Evolutionary conservation across 2,888 invertebrate genomes (phyloP), one percentile per base, ranked within the genome.

Genomic region (Tipula lateralis): DNA sequence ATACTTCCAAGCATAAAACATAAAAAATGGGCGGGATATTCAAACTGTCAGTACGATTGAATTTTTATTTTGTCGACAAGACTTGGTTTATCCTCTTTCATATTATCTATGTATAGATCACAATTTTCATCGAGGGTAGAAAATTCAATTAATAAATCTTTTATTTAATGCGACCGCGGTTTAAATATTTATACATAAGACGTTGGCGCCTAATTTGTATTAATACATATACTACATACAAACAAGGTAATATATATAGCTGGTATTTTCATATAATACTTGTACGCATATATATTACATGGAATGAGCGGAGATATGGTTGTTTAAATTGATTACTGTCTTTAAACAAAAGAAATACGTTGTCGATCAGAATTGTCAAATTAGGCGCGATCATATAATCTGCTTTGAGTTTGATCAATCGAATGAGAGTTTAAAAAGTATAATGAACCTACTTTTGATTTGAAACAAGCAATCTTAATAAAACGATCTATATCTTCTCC

Each of bases 91-190:
- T 13, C 66, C 66, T 66, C 66, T 66, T 24, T 7, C 24, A 66
- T 24, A 24, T 66, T 66, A 66, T 24, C 66, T 66, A 5, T 6
- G 19, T 50, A 50, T 12, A 44, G 2, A 66, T 24, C 19, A 66
- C 9, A 66, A 24, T 66, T 66, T 24, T 66, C 24, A 66, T 24
- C 66, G 24, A 66, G 16, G 19, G 7, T 66, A 66, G 66, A 9
- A 66, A 66, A 66, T 66, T 66, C 66, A 66, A 66, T 66, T 66
- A 66, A 50, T 16, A 50, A 50, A 66, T 66, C 24, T 66, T 66
- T 66, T 66, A 66, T 19, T 66, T 16, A 44, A 66, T 24, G 66
- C 24, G 24, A n/a, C n/a, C 66, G 24, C 66, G n/a, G n/a, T 44
- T n/a, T n/a, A 66, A 66, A 12, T 24, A 66, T 66, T 32, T 32